Conservation (phyloP, 1,140 invertebrate species). For the Patella vulgata region DNA sequence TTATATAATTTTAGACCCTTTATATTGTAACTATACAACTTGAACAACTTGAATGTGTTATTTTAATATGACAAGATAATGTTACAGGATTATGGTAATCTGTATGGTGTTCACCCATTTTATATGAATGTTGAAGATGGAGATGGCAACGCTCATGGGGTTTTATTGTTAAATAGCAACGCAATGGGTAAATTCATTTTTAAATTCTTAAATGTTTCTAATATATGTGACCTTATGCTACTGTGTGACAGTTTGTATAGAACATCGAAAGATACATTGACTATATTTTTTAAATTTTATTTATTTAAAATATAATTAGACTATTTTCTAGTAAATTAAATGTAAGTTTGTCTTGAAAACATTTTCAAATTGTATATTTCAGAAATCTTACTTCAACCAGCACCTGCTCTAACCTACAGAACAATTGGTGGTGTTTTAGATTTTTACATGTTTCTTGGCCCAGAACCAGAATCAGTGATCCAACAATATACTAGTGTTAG, state of each 20-base stretch:
- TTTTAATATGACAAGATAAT: not conserved
- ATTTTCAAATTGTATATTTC: conserved; percentile 69
- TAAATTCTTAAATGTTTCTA: conserved; percentile 48
- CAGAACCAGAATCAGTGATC: conserved; percentile 75
- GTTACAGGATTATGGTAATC: conserved; percentile 68
- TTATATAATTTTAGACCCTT: too few relatives aligned
- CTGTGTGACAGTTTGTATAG: too few relatives aligned
- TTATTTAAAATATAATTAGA: too few relatives aligned
- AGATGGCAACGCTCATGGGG: conserved; percentile 62
- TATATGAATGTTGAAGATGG: conserved; percentile 73
- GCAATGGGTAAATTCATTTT: conserved; percentile 50
- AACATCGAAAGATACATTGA: too few relatives aligned
- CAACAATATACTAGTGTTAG: conserved; percentile 78
- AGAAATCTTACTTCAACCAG: conserved; percentile 78
- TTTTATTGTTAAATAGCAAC: conserved; percentile 61
- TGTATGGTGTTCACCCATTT: conserved; percentile 89
- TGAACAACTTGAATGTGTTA: too few relatives aligned
- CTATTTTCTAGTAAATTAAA: too few relatives aligned
- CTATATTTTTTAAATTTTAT: too few relatives aligned
- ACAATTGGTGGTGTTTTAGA: conserved; percentile 61
- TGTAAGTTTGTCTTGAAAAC: too few relatives aligned
- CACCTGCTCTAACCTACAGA: conserved; percentile 42
- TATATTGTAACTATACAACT: too few relatives aligned
- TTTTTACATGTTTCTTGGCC: conserved; percentile 58
- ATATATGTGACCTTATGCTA: too few relatives aligned